These are phyloP conservation scores for Formicarius rufipectus DNA, from an alignment of 2,113 vertebrate genomes.

Conservation along the genomic window DNA sequence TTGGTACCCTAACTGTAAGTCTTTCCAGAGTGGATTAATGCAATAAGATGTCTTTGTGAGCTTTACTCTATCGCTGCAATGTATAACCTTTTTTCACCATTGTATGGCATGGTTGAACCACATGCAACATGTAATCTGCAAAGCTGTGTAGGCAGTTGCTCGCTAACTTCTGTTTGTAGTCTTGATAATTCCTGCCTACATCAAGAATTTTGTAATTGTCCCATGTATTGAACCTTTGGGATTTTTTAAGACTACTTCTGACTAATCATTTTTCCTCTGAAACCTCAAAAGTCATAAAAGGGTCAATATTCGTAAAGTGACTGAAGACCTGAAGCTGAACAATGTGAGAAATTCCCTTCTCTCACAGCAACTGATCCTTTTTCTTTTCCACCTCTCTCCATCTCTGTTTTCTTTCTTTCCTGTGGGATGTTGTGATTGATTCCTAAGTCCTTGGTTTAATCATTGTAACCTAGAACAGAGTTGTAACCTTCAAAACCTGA, in stretches of 20 bases:
- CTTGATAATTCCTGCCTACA: neutral
- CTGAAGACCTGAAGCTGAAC: neutral
- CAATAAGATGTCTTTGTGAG: neutral
- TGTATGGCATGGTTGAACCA: neutral
- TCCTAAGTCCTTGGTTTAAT: neutral
- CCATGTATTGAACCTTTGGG: neutral
- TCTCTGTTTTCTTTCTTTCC: neutral
- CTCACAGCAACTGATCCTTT: neutral
- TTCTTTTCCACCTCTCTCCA: neutral
- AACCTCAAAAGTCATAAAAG: neutral
- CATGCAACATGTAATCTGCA: neutral
- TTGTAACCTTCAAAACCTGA: neutral
- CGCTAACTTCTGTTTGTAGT: neutral
- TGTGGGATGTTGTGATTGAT: neutral
- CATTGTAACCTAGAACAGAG: neutral
- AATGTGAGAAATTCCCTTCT: neutral
- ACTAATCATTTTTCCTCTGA: neutral
- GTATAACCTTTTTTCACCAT: neutral
- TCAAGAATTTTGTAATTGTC: neutral
- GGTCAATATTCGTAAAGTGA: neutral
- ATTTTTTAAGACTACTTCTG: neutral
- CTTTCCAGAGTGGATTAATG: neutral
- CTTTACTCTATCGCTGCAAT: neutral
- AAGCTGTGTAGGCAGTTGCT: neutral
- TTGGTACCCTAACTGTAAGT: neutral